A percentile compares a stretch with the other conserved stretches of the same genome.
phyloP scores from a whole-genome alignment of 2,888 invertebrate species.

The Callyntrura guangdongensis region DNA sequence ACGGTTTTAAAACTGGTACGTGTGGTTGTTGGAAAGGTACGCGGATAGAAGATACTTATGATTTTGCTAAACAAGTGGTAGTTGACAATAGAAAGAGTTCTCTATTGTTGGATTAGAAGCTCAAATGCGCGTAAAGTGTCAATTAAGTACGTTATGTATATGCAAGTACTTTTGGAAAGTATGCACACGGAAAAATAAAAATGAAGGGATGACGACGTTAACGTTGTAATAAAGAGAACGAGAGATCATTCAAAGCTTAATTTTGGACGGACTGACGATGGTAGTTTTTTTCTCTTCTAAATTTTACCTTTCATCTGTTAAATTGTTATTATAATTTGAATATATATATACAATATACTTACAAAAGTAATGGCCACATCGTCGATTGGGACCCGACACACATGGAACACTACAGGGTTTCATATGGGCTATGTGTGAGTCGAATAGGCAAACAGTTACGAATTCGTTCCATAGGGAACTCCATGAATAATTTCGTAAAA shows the following conservation, averaged over 20 bases:
- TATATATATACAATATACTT: not conserved
- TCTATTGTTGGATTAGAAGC: slow-evolving; percentile 66
- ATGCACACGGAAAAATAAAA: not conserved
- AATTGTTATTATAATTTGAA: slow-evolving; percentile 56
- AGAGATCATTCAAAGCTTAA: slow-evolving; percentile 58
- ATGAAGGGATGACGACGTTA: not conserved
- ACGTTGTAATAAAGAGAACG: slow-evolving; percentile 53
- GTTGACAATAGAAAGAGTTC: slow-evolving; percentile 40
- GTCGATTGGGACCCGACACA: not conserved
- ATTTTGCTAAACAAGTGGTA: slow-evolving; percentile 33
- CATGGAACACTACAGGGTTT: not conserved
- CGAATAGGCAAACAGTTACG: slow-evolving; percentile 54
- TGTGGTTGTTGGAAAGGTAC: not conserved
- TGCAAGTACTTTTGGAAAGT: not conserved
- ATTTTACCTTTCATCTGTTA: slow-evolving; percentile 39
- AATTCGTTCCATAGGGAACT: slow-evolving; percentile 45
- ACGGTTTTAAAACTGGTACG: not conserved
- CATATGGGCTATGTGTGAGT: not conserved
- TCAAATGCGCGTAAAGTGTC: slow-evolving; percentile 16
- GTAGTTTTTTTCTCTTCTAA: not conserved
- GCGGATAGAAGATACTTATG: slow-evolving; percentile 11
- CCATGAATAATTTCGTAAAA: slow-evolving; percentile 60
- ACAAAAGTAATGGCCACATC: not conserved
- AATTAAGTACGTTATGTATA: not conserved
- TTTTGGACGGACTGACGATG: slow-evolving; percentile 6